Conservation (phyloP, 2,797 vertebrate genomes). For the Enteromius fasciolatus region DNA sequence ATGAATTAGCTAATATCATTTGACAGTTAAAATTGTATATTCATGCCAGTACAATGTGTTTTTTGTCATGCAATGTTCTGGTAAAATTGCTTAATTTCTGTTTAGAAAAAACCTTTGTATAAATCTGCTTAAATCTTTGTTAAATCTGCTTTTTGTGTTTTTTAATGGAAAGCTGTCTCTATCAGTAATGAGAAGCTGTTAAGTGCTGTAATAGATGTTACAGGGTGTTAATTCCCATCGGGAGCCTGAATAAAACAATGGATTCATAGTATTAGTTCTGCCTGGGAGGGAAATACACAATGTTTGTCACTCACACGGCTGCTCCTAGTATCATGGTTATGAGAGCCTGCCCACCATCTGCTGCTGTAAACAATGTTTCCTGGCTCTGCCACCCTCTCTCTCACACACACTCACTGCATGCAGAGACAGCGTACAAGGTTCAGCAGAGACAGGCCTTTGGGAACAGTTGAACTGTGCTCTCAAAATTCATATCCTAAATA, state of each 20-base stretch:
- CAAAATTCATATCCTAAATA: constrained; percentile 1
- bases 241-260: constrained; percentile 19
- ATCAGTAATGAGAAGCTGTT: not conserved
- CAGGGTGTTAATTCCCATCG: not conserved
- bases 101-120: not conserved
- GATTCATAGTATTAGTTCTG: constrained; percentile 37
- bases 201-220: constrained; percentile 16
- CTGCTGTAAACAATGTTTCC: constrained; percentile 50
- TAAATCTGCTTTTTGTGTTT: not conserved
- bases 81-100: not conserved
- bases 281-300: constrained; percentile 17
- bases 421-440: constrained; percentile 18
- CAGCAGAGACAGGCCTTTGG: not conserved
- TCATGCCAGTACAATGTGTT: not conserved
- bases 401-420: constrained; percentile 7
- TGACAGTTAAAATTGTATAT: no score
- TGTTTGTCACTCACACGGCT: constrained; percentile 44
- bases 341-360: constrained; percentile 60
- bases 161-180: not conserved
- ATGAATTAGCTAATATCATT: no score
- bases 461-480: constrained; percentile 8
- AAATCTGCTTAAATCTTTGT: not conserved
- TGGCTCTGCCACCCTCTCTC: constrained; percentile 20
- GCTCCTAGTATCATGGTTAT: constrained; percentile 41
- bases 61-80: not conserved